Evolutionary conservation across 2,113 vertebrate species (phyloP).

Genomic region (Nothocercus nigrocapillus): DNA sequence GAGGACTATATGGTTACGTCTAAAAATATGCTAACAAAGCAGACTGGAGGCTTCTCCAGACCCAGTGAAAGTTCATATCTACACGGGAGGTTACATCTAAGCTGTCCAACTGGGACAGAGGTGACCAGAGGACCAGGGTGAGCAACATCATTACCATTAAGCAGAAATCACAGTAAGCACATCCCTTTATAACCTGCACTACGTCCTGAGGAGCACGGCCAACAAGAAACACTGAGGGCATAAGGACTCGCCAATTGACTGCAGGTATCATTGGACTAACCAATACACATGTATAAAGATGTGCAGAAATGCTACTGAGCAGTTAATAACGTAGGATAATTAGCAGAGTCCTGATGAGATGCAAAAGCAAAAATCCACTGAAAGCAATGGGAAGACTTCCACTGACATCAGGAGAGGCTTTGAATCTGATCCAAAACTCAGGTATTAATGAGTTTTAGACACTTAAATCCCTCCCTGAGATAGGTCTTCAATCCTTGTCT

Average conservation of each 20-base stretch:
- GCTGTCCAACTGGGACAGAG: neutral
- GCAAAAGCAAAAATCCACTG: rapidly evolving
- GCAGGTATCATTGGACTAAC: neutral
- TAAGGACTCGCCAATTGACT: neutral
- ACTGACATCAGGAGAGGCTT: rapidly evolving
- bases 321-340: conserved; percentile 13
- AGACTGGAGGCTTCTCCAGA: neutral
- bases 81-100: rapidly evolving
- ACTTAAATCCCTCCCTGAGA: neutral
- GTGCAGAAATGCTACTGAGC: neutral
- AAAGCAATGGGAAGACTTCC: neutral
- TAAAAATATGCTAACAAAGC: neutral
- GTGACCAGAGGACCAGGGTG: conserved; percentile 4
- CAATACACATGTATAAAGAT: neutral
- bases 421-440: neutral
- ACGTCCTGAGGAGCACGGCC: neutral
- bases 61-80: neutral
- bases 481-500: neutral
- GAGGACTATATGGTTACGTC: neutral
- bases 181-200: neutral
- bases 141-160: conserved; percentile 33
- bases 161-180: neutral
- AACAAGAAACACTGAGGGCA: neutral
- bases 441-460: neutral
- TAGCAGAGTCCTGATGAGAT: neutral